phyloP scores from a whole-genome alignment of 1,140 invertebrate species.

The Magallana gigas region DNA sequence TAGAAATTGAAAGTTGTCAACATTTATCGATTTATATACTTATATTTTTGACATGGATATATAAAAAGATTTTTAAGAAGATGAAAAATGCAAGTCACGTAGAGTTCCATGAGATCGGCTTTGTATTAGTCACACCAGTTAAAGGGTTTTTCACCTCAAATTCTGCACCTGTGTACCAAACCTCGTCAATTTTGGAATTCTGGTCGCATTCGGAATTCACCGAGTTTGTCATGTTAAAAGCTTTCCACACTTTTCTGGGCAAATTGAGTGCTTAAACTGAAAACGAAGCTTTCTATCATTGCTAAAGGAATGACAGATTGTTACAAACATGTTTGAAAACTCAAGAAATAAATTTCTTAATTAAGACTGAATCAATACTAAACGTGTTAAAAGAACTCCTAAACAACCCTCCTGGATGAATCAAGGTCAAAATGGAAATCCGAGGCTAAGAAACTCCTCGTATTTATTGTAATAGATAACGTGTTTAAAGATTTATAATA shows the following conservation, averaged over 20 bases:
- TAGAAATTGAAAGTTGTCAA: too few species aligned
- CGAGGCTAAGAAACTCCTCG: not conserved
- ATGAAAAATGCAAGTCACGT: constrained; percentile 7
- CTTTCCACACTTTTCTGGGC: constrained; percentile 57
- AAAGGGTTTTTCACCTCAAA: not conserved
- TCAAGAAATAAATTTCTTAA: constrained; percentile 60
- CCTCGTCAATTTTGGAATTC: constrained; percentile 22
- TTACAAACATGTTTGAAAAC: constrained; percentile 55
- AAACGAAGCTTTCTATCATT: constrained; percentile 43
- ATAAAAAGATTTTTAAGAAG: not conserved
- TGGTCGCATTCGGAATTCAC: not conserved
- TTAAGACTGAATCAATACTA: constrained; percentile 51
- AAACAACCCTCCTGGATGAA: constrained; percentile 33
- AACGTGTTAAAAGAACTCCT: constrained; percentile 48
- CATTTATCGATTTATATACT: too few species aligned
- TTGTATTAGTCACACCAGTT: constrained; percentile 25
- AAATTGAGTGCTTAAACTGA: constrained; percentile 57
- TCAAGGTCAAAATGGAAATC: not conserved
- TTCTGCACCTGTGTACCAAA: constrained; percentile 39
- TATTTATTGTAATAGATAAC: not conserved
- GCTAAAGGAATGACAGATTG: constrained; percentile 55
- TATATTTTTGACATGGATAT: too few species aligned
- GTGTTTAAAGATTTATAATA: not conserved
- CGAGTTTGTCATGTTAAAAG: constrained; percentile 54
- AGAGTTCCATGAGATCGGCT: not conserved